Evolutionary conservation across 1,140 invertebrate genomes (phyloP).

Genomic region (Drosophila kikkawai): DNA sequence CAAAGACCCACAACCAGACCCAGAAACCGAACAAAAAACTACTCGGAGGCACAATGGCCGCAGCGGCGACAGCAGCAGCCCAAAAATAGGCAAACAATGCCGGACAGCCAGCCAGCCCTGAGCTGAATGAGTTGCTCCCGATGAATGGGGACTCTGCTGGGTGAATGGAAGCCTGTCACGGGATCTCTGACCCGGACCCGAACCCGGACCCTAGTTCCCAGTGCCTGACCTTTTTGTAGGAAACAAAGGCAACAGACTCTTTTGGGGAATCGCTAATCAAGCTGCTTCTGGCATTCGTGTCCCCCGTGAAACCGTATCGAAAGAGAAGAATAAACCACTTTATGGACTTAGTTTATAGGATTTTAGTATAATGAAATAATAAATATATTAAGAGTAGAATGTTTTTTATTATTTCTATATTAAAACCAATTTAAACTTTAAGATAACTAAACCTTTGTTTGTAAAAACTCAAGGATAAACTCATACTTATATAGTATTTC

Average conservation of each 20-base stretch:
- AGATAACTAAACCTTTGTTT: not conserved
- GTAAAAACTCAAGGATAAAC: not conserved
- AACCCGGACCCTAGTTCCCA: constrained; percentile 1
- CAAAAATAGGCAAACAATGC: constrained; percentile 77
- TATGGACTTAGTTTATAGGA: not conserved
- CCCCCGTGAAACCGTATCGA: not conserved
- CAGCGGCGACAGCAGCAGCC: constrained; percentile 34
- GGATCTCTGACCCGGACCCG: constrained; percentile 16
- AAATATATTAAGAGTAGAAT: not conserved
- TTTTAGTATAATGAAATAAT: not conserved
- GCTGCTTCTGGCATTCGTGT: constrained; percentile 4
- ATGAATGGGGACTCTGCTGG: constrained; percentile 40
- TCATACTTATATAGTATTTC: not conserved
- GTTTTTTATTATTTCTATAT: not conserved
- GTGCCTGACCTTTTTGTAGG: constrained; percentile 40
- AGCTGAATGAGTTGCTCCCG: constrained; percentile 34
- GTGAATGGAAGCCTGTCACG: constrained; percentile 46
- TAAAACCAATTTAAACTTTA: not conserved
- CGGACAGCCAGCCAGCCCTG: not conserved
- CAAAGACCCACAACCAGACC: constrained; percentile 9
- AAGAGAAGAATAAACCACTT: not conserved
- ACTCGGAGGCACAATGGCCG: constrained; percentile 37
- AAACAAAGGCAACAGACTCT: constrained; percentile 46
- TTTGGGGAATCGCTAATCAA: constrained; percentile 45
- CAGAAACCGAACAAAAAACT: constrained; percentile 36